These are phyloP conservation scores for Platycnemis pennipes DNA, from an alignment of 2,888 invertebrate genomes.

Conservation along the genomic window DNA sequence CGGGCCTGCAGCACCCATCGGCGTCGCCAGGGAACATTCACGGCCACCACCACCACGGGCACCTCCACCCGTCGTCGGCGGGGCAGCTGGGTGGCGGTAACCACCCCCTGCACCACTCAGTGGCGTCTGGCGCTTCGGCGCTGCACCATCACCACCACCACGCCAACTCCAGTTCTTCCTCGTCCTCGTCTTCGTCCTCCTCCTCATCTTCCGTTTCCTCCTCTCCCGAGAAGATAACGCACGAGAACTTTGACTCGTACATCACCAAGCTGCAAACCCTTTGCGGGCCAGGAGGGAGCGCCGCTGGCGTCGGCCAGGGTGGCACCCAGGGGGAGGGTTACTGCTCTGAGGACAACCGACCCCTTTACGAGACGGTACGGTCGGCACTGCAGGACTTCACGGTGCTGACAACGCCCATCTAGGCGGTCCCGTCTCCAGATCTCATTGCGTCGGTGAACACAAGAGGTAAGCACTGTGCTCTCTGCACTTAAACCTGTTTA, in stretches of 20 bases:
- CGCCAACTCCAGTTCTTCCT: neutral
- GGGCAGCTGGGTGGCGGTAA: neutral
- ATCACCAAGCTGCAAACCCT: constrained; percentile 94
- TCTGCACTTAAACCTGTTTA: too few species aligned
- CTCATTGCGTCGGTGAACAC: too few species aligned
- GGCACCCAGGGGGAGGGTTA: constrained; percentile 85
- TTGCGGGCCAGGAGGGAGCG: constrained; percentile 86
- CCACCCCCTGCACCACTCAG: constrained; percentile 68
- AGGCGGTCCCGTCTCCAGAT: too few species aligned
- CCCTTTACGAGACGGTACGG: constrained; percentile 94
- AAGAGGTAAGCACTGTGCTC: too few species aligned
- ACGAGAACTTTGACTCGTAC: constrained; percentile 96
- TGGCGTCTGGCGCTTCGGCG: neutral
- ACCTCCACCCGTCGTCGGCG: neutral
- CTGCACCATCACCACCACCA: constrained; percentile 66
- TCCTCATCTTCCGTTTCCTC: constrained; percentile 72
- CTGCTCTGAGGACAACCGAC: constrained; percentile 88
- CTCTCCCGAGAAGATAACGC: constrained; percentile 85
- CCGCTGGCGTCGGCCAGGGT: too few species aligned
- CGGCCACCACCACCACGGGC: neutral
- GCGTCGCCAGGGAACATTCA: neutral
- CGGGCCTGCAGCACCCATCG: neutral
- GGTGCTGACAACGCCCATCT: constrained; percentile 93
- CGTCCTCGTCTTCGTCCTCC: neutral
- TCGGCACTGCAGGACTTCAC: constrained; percentile 95